Evolutionary conservation across 2,113 vertebrate species (phyloP), one percentile per base, ranked within the genome.

Genomic region (Orthonyx spaldingii): DNA sequence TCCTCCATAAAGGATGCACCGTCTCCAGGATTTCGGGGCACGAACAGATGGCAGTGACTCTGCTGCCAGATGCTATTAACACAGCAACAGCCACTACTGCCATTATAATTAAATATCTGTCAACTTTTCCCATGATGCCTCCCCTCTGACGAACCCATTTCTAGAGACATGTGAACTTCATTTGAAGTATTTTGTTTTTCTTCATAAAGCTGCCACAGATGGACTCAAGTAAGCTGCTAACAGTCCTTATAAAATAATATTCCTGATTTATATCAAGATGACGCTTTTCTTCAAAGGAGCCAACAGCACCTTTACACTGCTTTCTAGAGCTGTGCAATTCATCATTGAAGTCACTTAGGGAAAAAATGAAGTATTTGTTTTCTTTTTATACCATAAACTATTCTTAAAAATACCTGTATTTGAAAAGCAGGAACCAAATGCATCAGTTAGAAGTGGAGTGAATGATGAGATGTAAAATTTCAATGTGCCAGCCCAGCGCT

Each of bases 31-130:
- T 95, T 92, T 81, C 33, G 46, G 90, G 56, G 61, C 53, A 75
- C 41, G 87, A 91, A 79, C 69, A 94, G 90, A 96, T 72, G 93
- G 86, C 27, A 57, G 75, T 66, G 75, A 57, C 84, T 94, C 83
- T 46, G 41, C 41, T 65, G 86, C 50, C 68, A 96, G 86, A 76
- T 83, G 69, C 72, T 76, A 79, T 92, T 91, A 71, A 63, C 89
- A 90, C 71, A 57, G 91, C 39, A 37, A 66, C 66, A 50, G 60
- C 69, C 87, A 70, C 79, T 55, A 55, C 60, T 49, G 87, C 84
- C 66, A 79, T 61, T 59, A 37, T 65, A 91, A 96, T 93, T 61
- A 94, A 55, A 84, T 89, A 86, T 69, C 84, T 91, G 81, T 93
- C 78, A 77, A 37, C 77, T n/a, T 86, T 92, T 63, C 92, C 81